These are phyloP conservation scores for Diploptera punctata DNA, from an alignment of 2,888 invertebrate species.

Conservation along the genomic window DNA sequence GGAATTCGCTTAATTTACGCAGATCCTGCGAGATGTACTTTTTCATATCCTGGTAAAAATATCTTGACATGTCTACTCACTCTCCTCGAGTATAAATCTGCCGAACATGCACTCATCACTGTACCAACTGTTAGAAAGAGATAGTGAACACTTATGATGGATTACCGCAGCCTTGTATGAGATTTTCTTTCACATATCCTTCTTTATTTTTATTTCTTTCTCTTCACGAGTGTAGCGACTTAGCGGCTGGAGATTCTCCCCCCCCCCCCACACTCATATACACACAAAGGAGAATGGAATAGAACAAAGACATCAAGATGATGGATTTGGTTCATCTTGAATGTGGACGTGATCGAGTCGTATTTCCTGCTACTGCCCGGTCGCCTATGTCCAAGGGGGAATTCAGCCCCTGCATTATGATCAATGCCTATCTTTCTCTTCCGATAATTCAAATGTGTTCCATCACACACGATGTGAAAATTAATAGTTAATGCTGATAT, in stretches of 20 bases:
- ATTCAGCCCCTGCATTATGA: not conserved
- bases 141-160: slow-evolving; percentile 6
- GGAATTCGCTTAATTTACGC: too few species aligned
- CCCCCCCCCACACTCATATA: not conserved
- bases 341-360: slow-evolving; percentile 60
- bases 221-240: slow-evolving; percentile 17
- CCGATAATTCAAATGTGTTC: too few species aligned
- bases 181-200: slow-evolving; percentile 13
- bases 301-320: slow-evolving; percentile 61
- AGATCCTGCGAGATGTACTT: too few species aligned
- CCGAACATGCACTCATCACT: not conserved
- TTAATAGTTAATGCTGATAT: too few species aligned
- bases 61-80: too few species aligned
- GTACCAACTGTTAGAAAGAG: not conserved
- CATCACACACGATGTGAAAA: too few species aligned
- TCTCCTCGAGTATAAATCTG: not conserved
- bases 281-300: slow-evolving; percentile 17
- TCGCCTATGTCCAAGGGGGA: slow-evolving; percentile 3
- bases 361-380: slow-evolving; percentile 50
- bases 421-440: too few species aligned
- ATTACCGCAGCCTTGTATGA: slow-evolving; percentile 19
- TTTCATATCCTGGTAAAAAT: too few species aligned
- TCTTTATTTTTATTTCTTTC: slow-evolving; percentile 11
- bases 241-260: not conserved
- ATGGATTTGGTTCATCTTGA: slow-evolving; percentile 60